phyloP scores from a whole-genome alignment of 2,113 vertebrate genomes.

The Argyrosomus japonicus region DNA sequence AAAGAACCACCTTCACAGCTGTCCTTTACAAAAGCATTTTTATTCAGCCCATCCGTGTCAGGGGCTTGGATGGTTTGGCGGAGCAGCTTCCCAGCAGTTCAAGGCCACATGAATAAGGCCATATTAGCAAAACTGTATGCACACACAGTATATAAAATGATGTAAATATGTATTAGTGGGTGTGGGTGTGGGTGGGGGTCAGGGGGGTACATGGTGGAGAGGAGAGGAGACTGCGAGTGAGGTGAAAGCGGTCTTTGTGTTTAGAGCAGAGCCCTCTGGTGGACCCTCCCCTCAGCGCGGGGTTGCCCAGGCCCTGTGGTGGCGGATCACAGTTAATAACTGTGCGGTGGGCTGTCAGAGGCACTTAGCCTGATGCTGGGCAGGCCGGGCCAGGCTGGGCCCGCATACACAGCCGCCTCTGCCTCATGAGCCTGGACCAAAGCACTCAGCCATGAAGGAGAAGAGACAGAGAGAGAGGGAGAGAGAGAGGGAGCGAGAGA shows the following conservation, averaged over 20 bases:
- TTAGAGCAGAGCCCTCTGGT: slow-evolving; percentile 74
- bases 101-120: slow-evolving; percentile 53
- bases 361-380: slow-evolving; percentile 86
- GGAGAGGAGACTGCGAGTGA: slow-evolving; percentile 18
- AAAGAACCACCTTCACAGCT: slow-evolving; percentile 8
- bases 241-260: slow-evolving; percentile 87
- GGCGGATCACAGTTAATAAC: slow-evolving; percentile 88
- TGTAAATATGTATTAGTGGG: slow-evolving; percentile 77
- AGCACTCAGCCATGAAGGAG: slow-evolving; percentile 44
- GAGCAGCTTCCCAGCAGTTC: slow-evolving; percentile 34
- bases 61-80: slow-evolving; percentile 3
- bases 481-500: background rate
- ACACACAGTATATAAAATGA: slow-evolving; percentile 54
- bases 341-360: slow-evolving; percentile 86
- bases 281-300: slow-evolving; percentile 71
- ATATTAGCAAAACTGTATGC: slow-evolving; percentile 60
- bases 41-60: slow-evolving; percentile 28
- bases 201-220: slow-evolving; percentile 27
- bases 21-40: slow-evolving; percentile 4
- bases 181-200: slow-evolving; percentile 11
- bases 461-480: slow-evolving; percentile 13
- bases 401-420: slow-evolving; percentile 71
- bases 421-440: slow-evolving; percentile 59
- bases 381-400: slow-evolving; percentile 75
- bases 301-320: slow-evolving; percentile 77